Evolutionary conservation across 2,888 invertebrate species (phyloP).

Genomic region (Charanyca ferruginea): DNA sequence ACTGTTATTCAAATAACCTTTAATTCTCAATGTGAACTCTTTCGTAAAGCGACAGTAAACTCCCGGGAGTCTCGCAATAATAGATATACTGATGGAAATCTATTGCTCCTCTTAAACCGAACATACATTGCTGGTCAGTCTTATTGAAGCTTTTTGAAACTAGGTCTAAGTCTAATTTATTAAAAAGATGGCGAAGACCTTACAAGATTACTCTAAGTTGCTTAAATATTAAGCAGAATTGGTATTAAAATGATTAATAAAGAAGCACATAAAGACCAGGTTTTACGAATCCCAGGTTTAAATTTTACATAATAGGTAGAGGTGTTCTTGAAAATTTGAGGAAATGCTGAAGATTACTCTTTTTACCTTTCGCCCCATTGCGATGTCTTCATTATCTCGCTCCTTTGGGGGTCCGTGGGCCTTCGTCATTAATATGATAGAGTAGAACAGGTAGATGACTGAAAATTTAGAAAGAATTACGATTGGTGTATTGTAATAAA

Average conservation of each 20-base stretch:
- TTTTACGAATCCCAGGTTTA: constrained; percentile 19
- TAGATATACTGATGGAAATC: too few relatives aligned
- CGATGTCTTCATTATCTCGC: constrained; percentile 85
- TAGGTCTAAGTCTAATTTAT: constrained; percentile 15
- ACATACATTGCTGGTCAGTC: too few relatives aligned
- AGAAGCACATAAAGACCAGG: background rate
- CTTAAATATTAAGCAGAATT: constrained; percentile 1
- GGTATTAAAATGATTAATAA: constrained; percentile 17
- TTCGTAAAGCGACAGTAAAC: too few relatives aligned
- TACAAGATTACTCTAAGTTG: constrained; percentile 3
- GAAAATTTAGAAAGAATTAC: constrained; percentile 60
- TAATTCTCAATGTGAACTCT: too few relatives aligned
- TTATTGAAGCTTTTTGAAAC: background rate
- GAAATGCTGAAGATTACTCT: constrained; percentile 47
- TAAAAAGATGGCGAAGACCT: constrained; percentile 10
- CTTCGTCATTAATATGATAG: constrained; percentile 58
- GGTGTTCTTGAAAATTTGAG: constrained; percentile 10
- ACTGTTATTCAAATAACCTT: background rate
- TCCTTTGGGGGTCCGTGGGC: constrained; percentile 85
- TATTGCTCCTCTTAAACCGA: too few relatives aligned
- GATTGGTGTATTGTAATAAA: background rate
- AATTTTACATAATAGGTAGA: constrained; percentile 6
- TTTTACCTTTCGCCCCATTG: constrained; percentile 88
- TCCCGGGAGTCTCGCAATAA: too few relatives aligned
- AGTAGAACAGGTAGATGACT: constrained; percentile 71